phyloP scores from a whole-genome alignment of 2,797 vertebrate species.

The Pipistrellus nathusii region DNA sequence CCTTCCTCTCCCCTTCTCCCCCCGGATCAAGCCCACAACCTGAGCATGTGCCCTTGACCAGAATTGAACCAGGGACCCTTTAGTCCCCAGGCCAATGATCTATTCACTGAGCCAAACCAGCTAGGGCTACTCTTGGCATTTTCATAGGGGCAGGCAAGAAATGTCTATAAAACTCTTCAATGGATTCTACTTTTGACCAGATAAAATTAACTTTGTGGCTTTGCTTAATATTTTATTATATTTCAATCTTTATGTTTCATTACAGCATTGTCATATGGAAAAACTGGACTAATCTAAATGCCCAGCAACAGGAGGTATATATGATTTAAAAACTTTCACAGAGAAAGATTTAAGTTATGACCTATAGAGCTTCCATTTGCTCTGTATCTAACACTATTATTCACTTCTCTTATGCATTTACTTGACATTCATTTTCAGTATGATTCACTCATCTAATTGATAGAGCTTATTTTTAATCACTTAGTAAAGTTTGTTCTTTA shows the following conservation, averaged over 20 bases:
- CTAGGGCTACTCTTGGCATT: background rate
- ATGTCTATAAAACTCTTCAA: conserved; percentile 43
- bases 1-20: too few relatives aligned
- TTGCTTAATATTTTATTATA: conserved; percentile 38
- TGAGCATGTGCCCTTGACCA: too few relatives aligned
- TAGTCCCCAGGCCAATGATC: too few relatives aligned
- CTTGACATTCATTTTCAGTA: background rate
- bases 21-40: too few relatives aligned
- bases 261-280: conserved; percentile 33
- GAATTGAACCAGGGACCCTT: too few relatives aligned
- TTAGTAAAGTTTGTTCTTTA: background rate
- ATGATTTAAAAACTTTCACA: conserved; percentile 6
- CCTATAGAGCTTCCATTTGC: background rate
- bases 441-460: conserved; percentile 1
- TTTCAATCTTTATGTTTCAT: conserved; percentile 38
- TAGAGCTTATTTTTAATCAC: background rate
- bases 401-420: conserved; percentile 37
- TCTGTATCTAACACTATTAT: conserved; percentile 26
- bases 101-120: too few relatives aligned
- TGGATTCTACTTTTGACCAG: conserved; percentile 69
- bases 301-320: background rate
- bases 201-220: conserved; percentile 32
- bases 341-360: conserved; percentile 28
- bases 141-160: conserved; percentile 68
- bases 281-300: conserved; percentile 15